A percentile compares a stretch with the other conserved stretches of the same genome.
Conservation (phyloP, 2,797 vertebrate species). For the Hoplostethus atlanticus region DNA sequence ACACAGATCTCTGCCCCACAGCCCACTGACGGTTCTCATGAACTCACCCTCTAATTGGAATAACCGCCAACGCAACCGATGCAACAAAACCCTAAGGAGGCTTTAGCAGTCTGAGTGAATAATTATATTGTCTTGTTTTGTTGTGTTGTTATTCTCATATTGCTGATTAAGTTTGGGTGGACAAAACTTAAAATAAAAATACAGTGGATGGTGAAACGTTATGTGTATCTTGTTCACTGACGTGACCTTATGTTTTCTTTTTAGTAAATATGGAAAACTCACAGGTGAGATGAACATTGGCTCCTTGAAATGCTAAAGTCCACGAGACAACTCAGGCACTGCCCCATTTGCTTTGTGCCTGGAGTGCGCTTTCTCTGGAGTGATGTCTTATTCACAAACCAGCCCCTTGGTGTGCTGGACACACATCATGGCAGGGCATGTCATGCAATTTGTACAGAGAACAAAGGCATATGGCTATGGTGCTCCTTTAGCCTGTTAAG, state of each 20-base stretch:
- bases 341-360: constrained; percentile 60
- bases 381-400: constrained; percentile 70
- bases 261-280: constrained; percentile 40
- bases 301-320: constrained; percentile 41
- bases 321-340: constrained; percentile 54
- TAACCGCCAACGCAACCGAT: constrained; percentile 10
- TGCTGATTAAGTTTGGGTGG: constrained; percentile 27
- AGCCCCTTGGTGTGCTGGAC: constrained; percentile 60
- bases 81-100: background rate
- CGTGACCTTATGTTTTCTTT: constrained; percentile 32
- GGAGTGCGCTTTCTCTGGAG: constrained; percentile 47
- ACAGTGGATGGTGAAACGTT: constrained; percentile 34
- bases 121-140: constrained; percentile 20
- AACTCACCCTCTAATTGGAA: constrained; percentile 38
- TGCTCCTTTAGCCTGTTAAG: constrained; percentile 61
- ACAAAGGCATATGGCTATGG: constrained; percentile 64
- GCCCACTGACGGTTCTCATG: constrained; percentile 10
- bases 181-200: constrained; percentile 14
- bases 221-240: background rate
- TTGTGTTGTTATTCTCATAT: constrained; percentile 11
- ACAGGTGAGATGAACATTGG: constrained; percentile 42
- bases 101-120: constrained; percentile 18
- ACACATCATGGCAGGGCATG: constrained; percentile 48
- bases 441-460: constrained; percentile 63
- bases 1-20: background rate